phyloP scores from a whole-genome alignment of 1,140 invertebrate species.

The Notospermus geniculatus region DNA sequence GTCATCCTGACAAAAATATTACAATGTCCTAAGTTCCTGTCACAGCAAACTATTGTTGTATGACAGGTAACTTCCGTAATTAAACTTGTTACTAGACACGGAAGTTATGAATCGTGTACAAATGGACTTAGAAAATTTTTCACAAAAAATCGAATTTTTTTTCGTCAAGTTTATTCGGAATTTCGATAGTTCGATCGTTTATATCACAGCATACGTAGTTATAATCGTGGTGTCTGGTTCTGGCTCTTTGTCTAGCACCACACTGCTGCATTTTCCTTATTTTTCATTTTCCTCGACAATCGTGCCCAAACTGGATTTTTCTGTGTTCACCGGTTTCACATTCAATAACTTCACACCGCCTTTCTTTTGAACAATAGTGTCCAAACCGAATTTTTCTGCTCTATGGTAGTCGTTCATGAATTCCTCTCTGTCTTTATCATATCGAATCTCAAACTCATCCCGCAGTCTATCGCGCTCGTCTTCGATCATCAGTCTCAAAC shows the following conservation, averaged over 20 bases:
- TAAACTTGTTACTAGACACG: not conserved
- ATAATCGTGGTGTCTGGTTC: not conserved
- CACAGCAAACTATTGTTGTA: no score
- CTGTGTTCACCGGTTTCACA: no score
- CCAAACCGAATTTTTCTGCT: not conserved
- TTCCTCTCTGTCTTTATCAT: not conserved
- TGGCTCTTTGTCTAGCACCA: not conserved
- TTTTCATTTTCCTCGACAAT: not conserved
- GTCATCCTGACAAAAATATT: no score
- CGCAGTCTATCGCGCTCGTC: constrained; percentile 1
- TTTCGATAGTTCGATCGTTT: constrained; percentile 3
- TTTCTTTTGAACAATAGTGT: not conserved
- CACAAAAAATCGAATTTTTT: not conserved
- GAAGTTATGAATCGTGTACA: no score
- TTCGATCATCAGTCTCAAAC: not conserved
- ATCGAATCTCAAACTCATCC: not conserved
- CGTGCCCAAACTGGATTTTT: not conserved
- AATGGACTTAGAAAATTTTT: no score
- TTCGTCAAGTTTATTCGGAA: not conserved
- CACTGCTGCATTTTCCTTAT: not conserved
- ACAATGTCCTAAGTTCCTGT: no score
- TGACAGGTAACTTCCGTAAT: no score
- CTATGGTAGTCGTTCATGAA: not conserved
- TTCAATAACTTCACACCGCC: no score
- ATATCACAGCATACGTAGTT: no score